Conservation (phyloP, 2,113 vertebrate species). For the Sphyrna mokarran region DNA sequence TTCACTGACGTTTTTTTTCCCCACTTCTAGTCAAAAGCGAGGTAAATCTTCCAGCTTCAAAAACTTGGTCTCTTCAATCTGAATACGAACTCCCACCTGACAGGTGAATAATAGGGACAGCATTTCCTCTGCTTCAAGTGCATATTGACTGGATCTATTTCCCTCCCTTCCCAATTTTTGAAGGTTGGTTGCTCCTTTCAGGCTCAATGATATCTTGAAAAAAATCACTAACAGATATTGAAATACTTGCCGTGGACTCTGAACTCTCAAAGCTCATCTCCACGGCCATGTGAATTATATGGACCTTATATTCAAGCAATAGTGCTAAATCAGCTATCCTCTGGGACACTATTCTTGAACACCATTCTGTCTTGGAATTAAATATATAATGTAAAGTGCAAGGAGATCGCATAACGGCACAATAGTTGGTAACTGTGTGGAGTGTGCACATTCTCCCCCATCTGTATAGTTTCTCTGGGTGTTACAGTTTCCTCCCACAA, state of each 20-base stretch:
- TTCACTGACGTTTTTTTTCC: background rate
- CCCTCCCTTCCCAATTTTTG: background rate
- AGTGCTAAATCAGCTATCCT: background rate
- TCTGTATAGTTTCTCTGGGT: too few relatives aligned
- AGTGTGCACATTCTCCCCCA: too few relatives aligned
- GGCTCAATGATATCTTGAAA: background rate
- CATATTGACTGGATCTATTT: background rate
- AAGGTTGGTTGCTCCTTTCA: background rate
- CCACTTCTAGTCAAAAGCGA: background rate
- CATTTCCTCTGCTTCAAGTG: background rate
- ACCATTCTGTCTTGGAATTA: background rate
- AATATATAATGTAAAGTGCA: background rate
- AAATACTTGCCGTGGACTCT: background rate
- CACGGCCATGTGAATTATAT: too few relatives aligned
- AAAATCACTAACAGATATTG: background rate
- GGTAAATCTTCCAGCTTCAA: background rate
- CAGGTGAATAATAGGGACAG: background rate
- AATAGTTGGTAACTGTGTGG: too few relatives aligned
- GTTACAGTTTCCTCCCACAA: too few relatives aligned
- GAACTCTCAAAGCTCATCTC: background rate
- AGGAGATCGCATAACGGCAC: too few relatives aligned
- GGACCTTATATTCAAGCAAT: background rate
- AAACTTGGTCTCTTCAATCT: background rate
- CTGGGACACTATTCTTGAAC: background rate
- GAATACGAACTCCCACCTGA: background rate